Evolutionary conservation across 2,888 invertebrate species (phyloP).

Genomic region (Myathropa florea): DNA sequence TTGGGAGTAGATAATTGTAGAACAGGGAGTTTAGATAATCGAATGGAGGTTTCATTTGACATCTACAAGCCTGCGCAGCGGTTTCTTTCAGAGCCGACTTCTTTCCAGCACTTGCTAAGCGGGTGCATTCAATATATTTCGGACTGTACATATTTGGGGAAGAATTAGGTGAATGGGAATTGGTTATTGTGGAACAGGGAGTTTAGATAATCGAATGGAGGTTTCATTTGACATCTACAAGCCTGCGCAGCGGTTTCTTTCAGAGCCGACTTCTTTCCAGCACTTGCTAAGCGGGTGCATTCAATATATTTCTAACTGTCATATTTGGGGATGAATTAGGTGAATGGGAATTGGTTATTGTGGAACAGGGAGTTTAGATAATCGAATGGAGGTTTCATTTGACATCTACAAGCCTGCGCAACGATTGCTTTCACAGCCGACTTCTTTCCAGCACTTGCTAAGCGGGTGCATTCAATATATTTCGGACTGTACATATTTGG

Average conservation of each 20-base stretch:
- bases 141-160: neutral
- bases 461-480: neutral
- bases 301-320: neutral
- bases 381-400: slow-evolving; percentile 4
- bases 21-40: slow-evolving; percentile 1
- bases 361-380: slow-evolving; percentile 25
- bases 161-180: neutral
- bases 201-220: neutral
- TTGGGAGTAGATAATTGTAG: too few relatives aligned
- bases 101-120: neutral
- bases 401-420: slow-evolving; percentile 17
- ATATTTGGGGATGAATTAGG: neutral
- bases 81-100: neutral
- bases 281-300: neutral
- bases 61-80: neutral
- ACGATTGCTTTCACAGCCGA: neutral
- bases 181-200: neutral
- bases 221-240: slow-evolving; percentile 9
- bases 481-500: neutral
- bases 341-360: neutral
- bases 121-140: neutral
- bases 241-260: neutral
- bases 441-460: neutral
- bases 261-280: neutral
- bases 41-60: neutral